Base-by-base conservation (phyloP, 2,113 vertebrate genomes). In the Atrichornis clamosus region DNA sequence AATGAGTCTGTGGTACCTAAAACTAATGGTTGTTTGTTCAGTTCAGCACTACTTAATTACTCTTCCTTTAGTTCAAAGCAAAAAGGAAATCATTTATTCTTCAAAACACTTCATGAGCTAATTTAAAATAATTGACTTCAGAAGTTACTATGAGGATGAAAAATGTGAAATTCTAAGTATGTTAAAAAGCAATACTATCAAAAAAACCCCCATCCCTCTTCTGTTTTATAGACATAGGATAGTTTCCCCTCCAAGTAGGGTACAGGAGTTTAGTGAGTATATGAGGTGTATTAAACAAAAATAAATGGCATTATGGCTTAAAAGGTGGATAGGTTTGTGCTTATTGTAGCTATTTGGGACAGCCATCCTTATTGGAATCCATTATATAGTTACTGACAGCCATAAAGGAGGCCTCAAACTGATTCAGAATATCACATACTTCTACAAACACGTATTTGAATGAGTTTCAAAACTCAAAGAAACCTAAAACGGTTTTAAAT, bases 31-130 rank as follows among this genome's bases (percentile, higher is more conserved):
- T 94, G 70, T 87, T 96, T 95, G 87, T 78, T 95, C 91, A 94
- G 81, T 93, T 87, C 84, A 95, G 87, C 24, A 70, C 78, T 62
- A 59, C 63, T 93, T 90, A 95, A 93, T 95, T 79, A 87, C 62
- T 87, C 92, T 91, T 87, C 23, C 77, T 84, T 89, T 64, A 95
- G 77, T 93, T 96, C 87, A 91, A 96, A 96, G 93, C 22, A 64
- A 84, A 95, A 90, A 49, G 49, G 82, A 87, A 96, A 94, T 77
- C 1, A 91, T 77, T 95, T 85, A 80, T 79, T 85, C 89, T 65
- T 85, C 78, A 80, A 85, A 95, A 90, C 11, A 64, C 76, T 60
- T 91, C 70, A 83, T 37, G 63, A 89, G 63, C 62, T 73, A 39
- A 95, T 95, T 91, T 93, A 85, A 94, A 95, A 83, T 79, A 82